phyloP scores from a whole-genome alignment of 92 coral and sea anemone genomes.

The Blastomussa wellsi region DNA sequence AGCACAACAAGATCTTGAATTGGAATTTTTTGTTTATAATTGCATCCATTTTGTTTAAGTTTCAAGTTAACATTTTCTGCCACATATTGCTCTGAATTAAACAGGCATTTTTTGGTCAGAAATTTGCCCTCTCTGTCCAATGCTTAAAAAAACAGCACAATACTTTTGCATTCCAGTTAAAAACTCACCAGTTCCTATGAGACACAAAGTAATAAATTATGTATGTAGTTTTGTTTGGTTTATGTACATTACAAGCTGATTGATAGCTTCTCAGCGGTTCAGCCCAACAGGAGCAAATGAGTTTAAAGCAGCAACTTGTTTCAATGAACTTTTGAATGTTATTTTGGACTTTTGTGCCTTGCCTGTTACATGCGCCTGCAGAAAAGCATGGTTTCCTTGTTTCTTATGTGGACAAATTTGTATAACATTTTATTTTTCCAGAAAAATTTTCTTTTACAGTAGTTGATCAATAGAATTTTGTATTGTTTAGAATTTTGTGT shows the following conservation, averaged over 20 bases:
- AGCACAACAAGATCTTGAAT: conserved; percentile 9
- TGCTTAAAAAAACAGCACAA: background rate
- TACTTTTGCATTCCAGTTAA: conserved; percentile 32
- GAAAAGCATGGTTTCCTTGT: background rate
- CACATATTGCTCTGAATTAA: background rate
- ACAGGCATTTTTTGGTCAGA: background rate
- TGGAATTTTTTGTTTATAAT: background rate
- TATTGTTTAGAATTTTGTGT: background rate
- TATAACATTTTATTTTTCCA: background rate
- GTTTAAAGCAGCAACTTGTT: background rate
- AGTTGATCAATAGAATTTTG: background rate
- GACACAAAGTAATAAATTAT: conserved; percentile 36
- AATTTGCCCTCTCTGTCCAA: background rate
- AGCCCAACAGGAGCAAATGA: background rate
- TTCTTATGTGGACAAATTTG: background rate
- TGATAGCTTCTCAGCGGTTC: conserved; percentile 11
- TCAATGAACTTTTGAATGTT: background rate
- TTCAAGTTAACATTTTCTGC: background rate
- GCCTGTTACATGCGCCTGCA: background rate
- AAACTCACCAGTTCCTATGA: conserved; percentile 33
- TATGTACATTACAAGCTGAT: conserved; percentile 25
- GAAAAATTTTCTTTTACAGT: background rate
- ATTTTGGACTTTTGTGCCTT: background rate
- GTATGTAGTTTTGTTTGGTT: conserved; percentile 32
- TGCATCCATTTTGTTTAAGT: background rate